These are phyloP conservation scores for Petrolisthes manimaculis DNA, from an alignment of 2,888 invertebrate species.

Conservation along the genomic window DNA sequence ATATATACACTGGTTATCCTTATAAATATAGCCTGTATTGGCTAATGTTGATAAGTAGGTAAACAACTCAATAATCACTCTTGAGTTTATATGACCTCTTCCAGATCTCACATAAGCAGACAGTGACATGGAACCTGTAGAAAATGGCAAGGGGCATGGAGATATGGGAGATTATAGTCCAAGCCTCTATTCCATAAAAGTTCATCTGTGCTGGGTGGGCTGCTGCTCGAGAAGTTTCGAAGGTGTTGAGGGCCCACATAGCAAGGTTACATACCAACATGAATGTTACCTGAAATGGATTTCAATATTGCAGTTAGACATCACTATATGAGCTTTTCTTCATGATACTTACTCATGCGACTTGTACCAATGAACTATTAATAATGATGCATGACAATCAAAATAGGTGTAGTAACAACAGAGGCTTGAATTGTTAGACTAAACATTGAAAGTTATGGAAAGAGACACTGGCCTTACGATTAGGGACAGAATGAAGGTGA, in stretches of 20 bases:
- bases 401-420: not conserved
- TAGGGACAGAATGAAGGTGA: too few species aligned
- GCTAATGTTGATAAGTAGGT: too few species aligned
- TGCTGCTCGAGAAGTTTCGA: constrained; percentile 91
- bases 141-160: constrained; percentile 95
- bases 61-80: constrained; percentile 58
- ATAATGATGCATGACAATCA: not conserved
- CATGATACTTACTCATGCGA: too few species aligned
- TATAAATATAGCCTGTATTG: too few species aligned
- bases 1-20: too few species aligned
- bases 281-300: constrained; percentile 75
- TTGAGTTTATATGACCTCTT: constrained; percentile 94
- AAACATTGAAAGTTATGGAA: too few species aligned
- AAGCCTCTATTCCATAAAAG: constrained; percentile 93
- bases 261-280: constrained; percentile 88
- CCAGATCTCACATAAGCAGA: constrained; percentile 96
- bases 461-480: too few species aligned
- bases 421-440: too few species aligned
- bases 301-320: too few species aligned
- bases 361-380: not conserved
- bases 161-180: constrained; percentile 95
- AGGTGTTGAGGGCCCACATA: constrained; percentile 93
- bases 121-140: constrained; percentile 94
- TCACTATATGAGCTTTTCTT: constrained; percentile 4
- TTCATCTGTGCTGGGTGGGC: constrained; percentile 91